Percentiles rank a stretch among this genome's conserved stretches.
These are phyloP conservation scores for Okapia johnstoni DNA, from an alignment of 2,113 vertebrate species.

Conservation along the genomic window DNA sequence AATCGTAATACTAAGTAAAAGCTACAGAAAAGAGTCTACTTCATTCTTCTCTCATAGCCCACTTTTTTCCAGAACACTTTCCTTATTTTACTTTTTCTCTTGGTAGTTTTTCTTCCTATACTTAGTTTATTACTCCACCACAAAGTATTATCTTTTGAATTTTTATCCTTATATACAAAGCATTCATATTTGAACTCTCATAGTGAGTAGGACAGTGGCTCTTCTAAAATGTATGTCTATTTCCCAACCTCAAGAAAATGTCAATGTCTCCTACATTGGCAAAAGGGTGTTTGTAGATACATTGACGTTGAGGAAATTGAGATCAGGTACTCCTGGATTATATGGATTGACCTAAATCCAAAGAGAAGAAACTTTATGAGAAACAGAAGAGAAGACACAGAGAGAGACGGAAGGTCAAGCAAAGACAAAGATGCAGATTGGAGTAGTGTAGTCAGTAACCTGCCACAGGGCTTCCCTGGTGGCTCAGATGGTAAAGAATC, in stretches of 20 bases:
- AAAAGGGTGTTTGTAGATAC: background rate
- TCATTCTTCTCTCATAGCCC: background rate
- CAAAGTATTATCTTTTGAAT: background rate
- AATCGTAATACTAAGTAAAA: background rate
- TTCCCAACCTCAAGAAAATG: background rate
- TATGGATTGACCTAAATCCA: background rate
- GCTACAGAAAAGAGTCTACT: background rate
- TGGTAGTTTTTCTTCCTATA: background rate
- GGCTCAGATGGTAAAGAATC: background rate
- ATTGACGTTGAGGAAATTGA: background rate
- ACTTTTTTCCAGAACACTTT: background rate
- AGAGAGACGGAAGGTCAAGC: background rate
- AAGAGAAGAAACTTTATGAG: background rate
- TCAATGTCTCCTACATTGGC: background rate
- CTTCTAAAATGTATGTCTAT: background rate
- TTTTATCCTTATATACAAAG: background rate
- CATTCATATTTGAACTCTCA: background rate
- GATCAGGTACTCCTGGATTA: background rate
- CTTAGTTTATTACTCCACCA: background rate
- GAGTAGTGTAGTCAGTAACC: fast-evolving
- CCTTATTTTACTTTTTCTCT: background rate
- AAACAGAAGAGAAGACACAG: background rate
- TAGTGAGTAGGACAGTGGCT: background rate
- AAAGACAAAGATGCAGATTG: background rate
- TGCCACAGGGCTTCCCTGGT: background rate